Evolutionary conservation across 2,888 invertebrate species (phyloP).

Genomic region (Orthonychiurus folsomi): DNA sequence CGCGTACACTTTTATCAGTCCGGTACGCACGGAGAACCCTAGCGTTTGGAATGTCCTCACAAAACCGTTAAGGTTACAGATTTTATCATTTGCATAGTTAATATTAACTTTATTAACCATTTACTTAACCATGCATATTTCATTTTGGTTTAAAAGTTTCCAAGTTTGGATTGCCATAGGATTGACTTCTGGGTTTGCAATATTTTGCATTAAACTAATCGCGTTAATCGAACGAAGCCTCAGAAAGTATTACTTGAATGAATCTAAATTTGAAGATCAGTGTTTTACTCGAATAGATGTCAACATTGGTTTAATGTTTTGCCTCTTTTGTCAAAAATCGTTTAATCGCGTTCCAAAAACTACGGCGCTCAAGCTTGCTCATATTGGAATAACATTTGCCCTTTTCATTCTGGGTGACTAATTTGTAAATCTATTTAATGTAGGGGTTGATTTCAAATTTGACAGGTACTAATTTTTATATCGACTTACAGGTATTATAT

Average conservation of each 20-base stretch:
- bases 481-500: slow-evolving; percentile 19
- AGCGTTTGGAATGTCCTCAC: slow-evolving; percentile 11
- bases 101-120: too few species aligned
- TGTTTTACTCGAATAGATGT: too few species aligned
- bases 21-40: not conserved
- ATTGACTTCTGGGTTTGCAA: too few species aligned
- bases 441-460: not conserved
- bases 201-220: too few species aligned
- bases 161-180: too few species aligned
- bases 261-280: too few species aligned
- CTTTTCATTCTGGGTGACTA: slow-evolving; percentile 19
- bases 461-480: slow-evolving; percentile 3
- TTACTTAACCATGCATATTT: too few species aligned
- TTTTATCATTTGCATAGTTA: too few species aligned
- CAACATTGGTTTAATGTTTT: slow-evolving; percentile 16
- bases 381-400: slow-evolving; percentile 13
- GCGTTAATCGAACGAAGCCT: too few species aligned
- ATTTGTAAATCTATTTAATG: not conserved
- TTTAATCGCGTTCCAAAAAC: slow-evolving; percentile 18
- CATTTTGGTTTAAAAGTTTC: too few species aligned
- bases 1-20: slow-evolving; percentile 25
- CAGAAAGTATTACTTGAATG: too few species aligned
- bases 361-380: slow-evolving; percentile 16
- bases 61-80: slow-evolving; percentile 20
- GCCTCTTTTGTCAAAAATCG: slow-evolving; percentile 22